Evolutionary conservation across 2,888 invertebrate genomes (phyloP).

Genomic region (Zhengitettix transpicula): DNA sequence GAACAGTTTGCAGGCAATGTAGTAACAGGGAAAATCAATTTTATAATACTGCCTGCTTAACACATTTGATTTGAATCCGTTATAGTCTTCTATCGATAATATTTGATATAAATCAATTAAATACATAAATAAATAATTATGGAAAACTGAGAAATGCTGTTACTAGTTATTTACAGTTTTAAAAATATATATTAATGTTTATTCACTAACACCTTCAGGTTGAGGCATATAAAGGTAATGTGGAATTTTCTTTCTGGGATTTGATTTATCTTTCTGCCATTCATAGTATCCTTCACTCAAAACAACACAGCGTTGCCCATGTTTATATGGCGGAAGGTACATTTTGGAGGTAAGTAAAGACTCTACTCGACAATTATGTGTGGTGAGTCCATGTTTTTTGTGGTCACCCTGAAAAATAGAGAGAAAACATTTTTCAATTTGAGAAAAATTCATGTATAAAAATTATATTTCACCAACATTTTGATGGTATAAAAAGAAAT

Average conservation of each 20-base stretch:
- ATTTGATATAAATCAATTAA: no score
- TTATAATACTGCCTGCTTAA: no score
- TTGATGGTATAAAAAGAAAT: no score
- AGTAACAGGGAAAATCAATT: no score
- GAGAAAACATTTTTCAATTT: neutral
- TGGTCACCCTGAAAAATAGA: constrained; percentile 36
- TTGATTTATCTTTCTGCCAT: constrained; percentile 50
- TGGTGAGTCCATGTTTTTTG: constrained; percentile 46
- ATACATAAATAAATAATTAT: no score
- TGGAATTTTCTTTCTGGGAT: constrained; percentile 39
- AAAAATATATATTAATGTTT: no score
- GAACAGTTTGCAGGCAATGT: no score
- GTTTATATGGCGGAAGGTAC: constrained; percentile 44
- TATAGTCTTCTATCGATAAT: no score
- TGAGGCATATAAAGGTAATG: constrained; percentile 56
- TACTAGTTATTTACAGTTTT: no score
- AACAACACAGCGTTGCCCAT: constrained; percentile 60
- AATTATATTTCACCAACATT: no score
- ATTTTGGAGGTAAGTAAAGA: constrained; percentile 49
- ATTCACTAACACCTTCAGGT: constrained; percentile 26
- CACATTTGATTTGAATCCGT: no score
- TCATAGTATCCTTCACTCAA: constrained; percentile 70
- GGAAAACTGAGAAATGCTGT: no score
- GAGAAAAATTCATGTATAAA: neutral
- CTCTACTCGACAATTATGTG: constrained; percentile 66